Evolutionary conservation across 2,888 invertebrate genomes (phyloP).

Genomic region (Pristionchus exspectatus): DNA sequence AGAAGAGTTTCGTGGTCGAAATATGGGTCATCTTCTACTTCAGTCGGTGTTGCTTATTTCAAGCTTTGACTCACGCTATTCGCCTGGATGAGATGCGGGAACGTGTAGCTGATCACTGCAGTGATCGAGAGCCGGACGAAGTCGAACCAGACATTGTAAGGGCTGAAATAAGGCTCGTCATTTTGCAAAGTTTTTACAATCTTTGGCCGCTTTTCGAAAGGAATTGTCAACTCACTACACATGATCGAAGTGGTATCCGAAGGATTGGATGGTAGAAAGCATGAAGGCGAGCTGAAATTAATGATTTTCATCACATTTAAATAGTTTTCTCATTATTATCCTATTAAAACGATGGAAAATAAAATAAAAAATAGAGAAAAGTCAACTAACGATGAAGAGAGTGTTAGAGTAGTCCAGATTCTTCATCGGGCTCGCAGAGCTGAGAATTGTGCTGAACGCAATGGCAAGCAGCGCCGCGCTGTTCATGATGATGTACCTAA

Average conservation of each 20-base stretch:
- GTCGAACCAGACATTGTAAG: not conserved
- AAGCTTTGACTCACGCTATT: not conserved
- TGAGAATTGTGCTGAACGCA: not conserved
- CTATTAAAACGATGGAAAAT: not conserved
- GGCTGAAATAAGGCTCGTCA: not conserved
- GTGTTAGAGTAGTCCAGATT: not conserved
- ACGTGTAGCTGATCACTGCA: not conserved
- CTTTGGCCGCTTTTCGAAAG: not conserved
- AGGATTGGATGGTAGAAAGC: constrained; percentile 56
- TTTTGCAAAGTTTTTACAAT: not conserved
- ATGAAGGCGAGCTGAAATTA: constrained; percentile 39
- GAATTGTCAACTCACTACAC: not conserved
- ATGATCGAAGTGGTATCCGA: constrained; percentile 62
- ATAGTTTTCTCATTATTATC: too few relatives aligned
- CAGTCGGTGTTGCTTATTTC: not conserved
- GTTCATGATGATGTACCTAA: not conserved
- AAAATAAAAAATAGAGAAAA: not conserved
- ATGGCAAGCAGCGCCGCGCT: not conserved
- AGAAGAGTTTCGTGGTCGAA: too few relatives aligned
- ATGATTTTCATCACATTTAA: too few relatives aligned
- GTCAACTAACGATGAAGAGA: not conserved
- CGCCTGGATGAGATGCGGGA: not conserved
- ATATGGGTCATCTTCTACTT: too few relatives aligned
- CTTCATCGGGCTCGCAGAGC: not conserved
- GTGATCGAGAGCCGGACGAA: not conserved